These are phyloP conservation scores for Drosophila sordidula DNA, from an alignment of 2,888 invertebrate genomes.

Conservation along the genomic window DNA sequence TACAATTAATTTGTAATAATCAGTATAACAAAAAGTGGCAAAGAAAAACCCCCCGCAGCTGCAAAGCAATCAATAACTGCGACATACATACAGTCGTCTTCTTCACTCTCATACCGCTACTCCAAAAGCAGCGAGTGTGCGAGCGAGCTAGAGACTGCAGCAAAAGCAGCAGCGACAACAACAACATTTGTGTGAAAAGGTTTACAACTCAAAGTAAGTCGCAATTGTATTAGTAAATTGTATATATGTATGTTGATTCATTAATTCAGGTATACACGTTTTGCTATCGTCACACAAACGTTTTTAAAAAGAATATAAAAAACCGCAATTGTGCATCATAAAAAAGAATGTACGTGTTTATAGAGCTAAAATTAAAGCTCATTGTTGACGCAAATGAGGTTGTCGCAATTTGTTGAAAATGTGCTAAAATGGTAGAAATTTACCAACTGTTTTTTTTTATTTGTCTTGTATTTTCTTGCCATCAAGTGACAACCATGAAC, in stretches of 20 bases:
- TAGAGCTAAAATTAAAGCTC: background rate
- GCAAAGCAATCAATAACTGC: slow-evolving; percentile 70
- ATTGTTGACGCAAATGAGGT: slow-evolving; percentile 8
- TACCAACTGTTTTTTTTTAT: background rate
- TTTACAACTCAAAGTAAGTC: slow-evolving; percentile 83
- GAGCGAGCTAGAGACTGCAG: slow-evolving; percentile 53
- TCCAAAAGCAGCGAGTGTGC: slow-evolving; percentile 41
- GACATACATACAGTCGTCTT: slow-evolving; percentile 65
- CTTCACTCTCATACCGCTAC: slow-evolving; percentile 54
- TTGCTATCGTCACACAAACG: slow-evolving; percentile 22
- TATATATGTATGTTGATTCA: slow-evolving; percentile 58
- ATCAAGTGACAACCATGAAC: slow-evolving; percentile 38
- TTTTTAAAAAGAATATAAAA: slow-evolving; percentile 4
- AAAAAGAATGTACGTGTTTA: background rate
- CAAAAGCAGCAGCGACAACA: slow-evolving; percentile 42
- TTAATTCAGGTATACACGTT: slow-evolving; percentile 61
- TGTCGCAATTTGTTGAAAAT: background rate
- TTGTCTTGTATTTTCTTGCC: background rate
- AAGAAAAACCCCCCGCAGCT: slow-evolving; percentile 68
- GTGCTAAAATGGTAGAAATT: background rate
- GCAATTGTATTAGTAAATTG: slow-evolving; percentile 54
- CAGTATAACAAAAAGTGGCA: slow-evolving; percentile 65
- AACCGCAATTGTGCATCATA: background rate
- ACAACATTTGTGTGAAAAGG: slow-evolving; percentile 69
- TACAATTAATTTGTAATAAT: slow-evolving; percentile 55